phyloP scores from a whole-genome alignment of 2,888 invertebrate genomes.

The Chymomyza fuscimana region DNA sequence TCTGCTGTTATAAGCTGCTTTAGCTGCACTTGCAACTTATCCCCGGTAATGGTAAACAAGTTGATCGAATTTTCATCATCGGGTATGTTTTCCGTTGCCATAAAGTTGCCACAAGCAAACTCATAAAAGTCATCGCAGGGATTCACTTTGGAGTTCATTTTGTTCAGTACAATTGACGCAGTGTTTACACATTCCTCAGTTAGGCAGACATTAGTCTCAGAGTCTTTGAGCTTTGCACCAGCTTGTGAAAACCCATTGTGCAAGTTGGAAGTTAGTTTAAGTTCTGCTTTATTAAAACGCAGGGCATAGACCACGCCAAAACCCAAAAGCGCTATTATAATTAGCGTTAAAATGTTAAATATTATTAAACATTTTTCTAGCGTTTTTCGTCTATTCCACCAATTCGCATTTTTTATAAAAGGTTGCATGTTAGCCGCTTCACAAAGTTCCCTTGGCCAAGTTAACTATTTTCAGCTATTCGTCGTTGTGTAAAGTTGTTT shows the following conservation, averaged over 20 bases:
- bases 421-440: neutral
- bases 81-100: slow-evolving; percentile 84
- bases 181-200: slow-evolving; percentile 88
- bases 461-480: neutral
- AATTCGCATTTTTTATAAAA: slow-evolving; percentile 85
- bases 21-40: slow-evolving; percentile 77
- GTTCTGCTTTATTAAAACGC: slow-evolving; percentile 67
- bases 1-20: slow-evolving; percentile 74
- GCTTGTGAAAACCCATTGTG: slow-evolving; percentile 56
- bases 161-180: slow-evolving; percentile 84
- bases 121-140: slow-evolving; percentile 89
- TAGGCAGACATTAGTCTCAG: slow-evolving; percentile 82
- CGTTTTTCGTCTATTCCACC: slow-evolving; percentile 88
- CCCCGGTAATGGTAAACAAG: slow-evolving; percentile 76
- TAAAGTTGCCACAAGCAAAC: slow-evolving; percentile 86
- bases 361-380: slow-evolving; percentile 85
- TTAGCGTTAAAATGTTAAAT: slow-evolving; percentile 82
- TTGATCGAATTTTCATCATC: slow-evolving; percentile 82
- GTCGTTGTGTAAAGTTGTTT: neutral
- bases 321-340: slow-evolving; percentile 83
- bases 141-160: slow-evolving; percentile 84
- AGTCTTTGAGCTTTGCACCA: slow-evolving; percentile 62
- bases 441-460: neutral
- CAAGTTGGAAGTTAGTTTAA: slow-evolving; percentile 35
- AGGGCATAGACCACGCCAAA: slow-evolving; percentile 83